These are phyloP conservation scores for Perccottus glenii DNA, from an alignment of 2,113 vertebrate species.

Conservation along the genomic window DNA sequence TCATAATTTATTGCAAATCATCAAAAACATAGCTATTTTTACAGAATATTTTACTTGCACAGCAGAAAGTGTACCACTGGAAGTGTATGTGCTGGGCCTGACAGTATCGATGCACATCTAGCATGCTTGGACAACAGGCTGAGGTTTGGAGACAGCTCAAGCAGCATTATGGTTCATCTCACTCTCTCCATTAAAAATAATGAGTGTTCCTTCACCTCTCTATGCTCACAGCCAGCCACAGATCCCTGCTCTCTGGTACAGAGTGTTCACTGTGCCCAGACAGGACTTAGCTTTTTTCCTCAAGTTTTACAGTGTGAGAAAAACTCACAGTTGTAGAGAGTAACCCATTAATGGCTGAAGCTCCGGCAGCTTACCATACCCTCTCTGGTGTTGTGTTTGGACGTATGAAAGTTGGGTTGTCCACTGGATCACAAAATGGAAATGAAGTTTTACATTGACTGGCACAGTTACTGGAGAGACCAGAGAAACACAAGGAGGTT, in stretches of 20 bases:
- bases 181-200: constrained; percentile 70
- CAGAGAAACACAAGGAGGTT: constrained; percentile 13
- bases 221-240: constrained; percentile 42
- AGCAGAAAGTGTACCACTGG: not conserved
- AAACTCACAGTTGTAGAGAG: constrained; percentile 50
- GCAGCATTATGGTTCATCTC: constrained; percentile 10
- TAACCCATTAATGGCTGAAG: constrained; percentile 51
- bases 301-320: constrained; percentile 68
- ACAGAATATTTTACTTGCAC: not conserved
- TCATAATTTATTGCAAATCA: not conserved
- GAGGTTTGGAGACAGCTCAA: constrained; percentile 16
- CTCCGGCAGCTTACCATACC: constrained; percentile 43
- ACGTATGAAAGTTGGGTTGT: constrained; percentile 34
- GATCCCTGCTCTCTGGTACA: constrained; percentile 56
- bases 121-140: constrained; percentile 15
- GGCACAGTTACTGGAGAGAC: constrained; percentile 19
- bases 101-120: not conserved
- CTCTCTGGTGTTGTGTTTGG: constrained; percentile 35
- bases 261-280: constrained; percentile 45
- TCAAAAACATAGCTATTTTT: not conserved
- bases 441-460: constrained; percentile 56
- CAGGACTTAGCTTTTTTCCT: constrained; percentile 47
- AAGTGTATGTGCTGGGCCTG: not conserved
- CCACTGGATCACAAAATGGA: constrained; percentile 59
- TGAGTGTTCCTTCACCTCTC: constrained; percentile 63